phyloP scores from a whole-genome alignment of 1,140 invertebrate species.

The Drosophila pectinifera region DNA sequence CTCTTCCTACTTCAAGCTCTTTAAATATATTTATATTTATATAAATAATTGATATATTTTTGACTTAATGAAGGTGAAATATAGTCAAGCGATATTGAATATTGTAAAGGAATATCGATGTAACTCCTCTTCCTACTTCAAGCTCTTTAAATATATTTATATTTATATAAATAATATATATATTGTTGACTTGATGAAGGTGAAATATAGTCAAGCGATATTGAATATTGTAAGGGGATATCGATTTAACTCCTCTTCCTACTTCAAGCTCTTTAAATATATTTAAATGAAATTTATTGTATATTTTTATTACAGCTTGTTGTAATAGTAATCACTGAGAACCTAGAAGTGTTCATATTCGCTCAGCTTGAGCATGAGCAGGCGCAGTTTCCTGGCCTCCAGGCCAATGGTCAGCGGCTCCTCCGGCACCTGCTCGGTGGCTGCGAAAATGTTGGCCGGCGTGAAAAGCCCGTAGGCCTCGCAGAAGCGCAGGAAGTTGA shows the following conservation, averaged over 20 bases:
- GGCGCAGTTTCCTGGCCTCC: slow-evolving; percentile 77
- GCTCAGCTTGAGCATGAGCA: slow-evolving; percentile 73
- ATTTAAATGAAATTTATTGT: not conserved
- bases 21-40: no score
- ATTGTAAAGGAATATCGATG: not conserved
- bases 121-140: no score
- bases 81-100: not conserved
- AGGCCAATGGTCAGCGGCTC: slow-evolving; percentile 81
- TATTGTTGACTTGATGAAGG: slow-evolving; percentile 4
- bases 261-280: no score
- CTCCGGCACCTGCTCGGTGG: slow-evolving; percentile 70
- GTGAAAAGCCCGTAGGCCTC: slow-evolving; percentile 86
- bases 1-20: no score
- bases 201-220: not conserved
- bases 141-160: no score
- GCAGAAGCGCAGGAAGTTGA: slow-evolving; percentile 96
- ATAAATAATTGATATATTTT: slow-evolving; percentile 2
- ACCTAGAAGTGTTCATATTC: slow-evolving; percentile 72
- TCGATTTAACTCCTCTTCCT: no score
- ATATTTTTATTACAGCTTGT: not conserved
- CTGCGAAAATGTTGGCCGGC: slow-evolving; percentile 77
- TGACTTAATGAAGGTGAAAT: slow-evolving; percentile 7
- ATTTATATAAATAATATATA: slow-evolving; percentile 1
- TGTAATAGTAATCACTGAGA: no score
- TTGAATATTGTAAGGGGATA: not conserved